A percentile compares a stretch with the other conserved stretches of the same genome.
Evolutionary conservation across 2,888 invertebrate species (phyloP).

Genomic region (Phytoseiulus persimilis): DNA sequence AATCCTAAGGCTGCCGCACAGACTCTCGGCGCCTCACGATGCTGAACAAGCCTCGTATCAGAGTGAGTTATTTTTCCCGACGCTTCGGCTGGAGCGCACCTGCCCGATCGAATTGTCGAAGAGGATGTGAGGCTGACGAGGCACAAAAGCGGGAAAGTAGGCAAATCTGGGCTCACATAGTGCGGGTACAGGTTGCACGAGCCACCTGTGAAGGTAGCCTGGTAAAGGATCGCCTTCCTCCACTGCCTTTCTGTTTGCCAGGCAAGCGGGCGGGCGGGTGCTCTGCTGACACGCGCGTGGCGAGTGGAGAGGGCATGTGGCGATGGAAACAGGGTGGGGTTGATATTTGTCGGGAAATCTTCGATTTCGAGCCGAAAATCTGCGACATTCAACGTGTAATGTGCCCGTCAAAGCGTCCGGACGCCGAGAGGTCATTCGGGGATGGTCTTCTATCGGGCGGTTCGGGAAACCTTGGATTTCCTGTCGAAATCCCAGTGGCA

Average conservation of each 20-base stretch:
- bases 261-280: not conserved
- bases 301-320: not conserved
- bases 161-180: not conserved
- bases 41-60: no score
- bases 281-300: not conserved
- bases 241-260: not conserved
- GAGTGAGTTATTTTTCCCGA: not conserved
- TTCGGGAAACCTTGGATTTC: not conserved
- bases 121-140: not conserved
- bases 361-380: not conserved
- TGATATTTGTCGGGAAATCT: not conserved
- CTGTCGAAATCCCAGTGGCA: not conserved
- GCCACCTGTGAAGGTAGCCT: not conserved
- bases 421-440: not conserved
- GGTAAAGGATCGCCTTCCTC: not conserved
- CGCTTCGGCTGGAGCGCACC: not conserved
- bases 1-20: no score
- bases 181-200: not conserved
- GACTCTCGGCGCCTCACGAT: no score
- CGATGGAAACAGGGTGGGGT: not conserved
- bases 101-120: not conserved
- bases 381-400: not conserved
- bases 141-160: not conserved
- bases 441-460: not conserved
- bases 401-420: not conserved